A percentile compares a stretch with the other conserved stretches of the same genome.
Evolutionary conservation across 2,888 invertebrate genomes (phyloP).

Genomic region (Melanargia galathea): DNA sequence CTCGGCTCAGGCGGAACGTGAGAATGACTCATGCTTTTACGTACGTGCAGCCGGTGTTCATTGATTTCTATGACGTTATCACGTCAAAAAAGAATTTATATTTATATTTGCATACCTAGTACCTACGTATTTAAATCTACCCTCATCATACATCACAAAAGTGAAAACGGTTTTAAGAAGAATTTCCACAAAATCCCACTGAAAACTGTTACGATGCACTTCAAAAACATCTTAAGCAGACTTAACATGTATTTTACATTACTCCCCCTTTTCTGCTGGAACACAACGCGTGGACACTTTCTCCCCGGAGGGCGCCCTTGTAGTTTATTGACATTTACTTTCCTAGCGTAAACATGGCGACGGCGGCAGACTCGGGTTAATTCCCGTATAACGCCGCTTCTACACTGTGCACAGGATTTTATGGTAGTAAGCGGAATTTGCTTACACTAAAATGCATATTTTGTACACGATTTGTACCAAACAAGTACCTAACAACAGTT

Average conservation of each 20-base stretch:
- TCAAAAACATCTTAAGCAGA: slow-evolving; percentile 33
- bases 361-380: slow-evolving; percentile 60
- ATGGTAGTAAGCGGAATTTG: slow-evolving; percentile 38
- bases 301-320: slow-evolving; percentile 65
- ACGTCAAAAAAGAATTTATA: no score
- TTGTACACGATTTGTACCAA: slow-evolving; percentile 8
- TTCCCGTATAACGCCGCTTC: slow-evolving; percentile 48
- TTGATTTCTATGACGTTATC: no score
- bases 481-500: no score
- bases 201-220: slow-evolving; percentile 19
- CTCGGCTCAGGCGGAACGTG: no score
- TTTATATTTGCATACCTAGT: no score
- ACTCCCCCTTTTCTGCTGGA: slow-evolving; percentile 50
- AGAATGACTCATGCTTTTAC: no score
- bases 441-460: slow-evolving; percentile 23
- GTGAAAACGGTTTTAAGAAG: not conserved
- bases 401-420: slow-evolving; percentile 34
- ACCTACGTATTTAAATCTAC: no score
- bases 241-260: slow-evolving; percentile 53
- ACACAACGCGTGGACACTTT: slow-evolving; percentile 66
- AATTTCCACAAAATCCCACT: slow-evolving; percentile 13
- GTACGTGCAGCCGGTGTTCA: no score
- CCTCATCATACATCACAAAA: no score
- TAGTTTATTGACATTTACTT: slow-evolving; percentile 81
- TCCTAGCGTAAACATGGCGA: slow-evolving; percentile 71